A percentile compares a stretch with the other conserved stretches of the same genome.
Evolutionary conservation across 2,797 vertebrate species (phyloP).

Genomic region (Perodicticus potto): DNA sequence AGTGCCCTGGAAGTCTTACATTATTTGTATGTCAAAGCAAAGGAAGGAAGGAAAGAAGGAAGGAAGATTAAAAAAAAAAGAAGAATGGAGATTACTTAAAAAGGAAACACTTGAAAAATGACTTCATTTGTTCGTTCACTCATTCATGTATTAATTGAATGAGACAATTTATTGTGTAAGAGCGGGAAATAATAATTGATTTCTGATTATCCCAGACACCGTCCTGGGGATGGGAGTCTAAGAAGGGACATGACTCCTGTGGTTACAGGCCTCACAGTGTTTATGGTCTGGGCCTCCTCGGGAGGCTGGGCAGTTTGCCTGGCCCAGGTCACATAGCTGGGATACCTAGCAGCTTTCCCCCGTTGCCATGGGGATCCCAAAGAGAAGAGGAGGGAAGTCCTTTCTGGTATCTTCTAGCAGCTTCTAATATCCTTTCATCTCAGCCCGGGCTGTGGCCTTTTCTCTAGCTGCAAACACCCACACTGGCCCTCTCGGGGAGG

Average conservation of each 20-base stretch:
- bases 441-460: not conserved
- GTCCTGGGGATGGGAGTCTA: too few species aligned
- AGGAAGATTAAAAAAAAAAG: not conserved
- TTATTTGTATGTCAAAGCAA: not conserved
- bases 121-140: not conserved
- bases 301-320: not conserved
- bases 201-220: not conserved
- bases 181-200: not conserved
- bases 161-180: not conserved
- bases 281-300: not conserved
- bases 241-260: not conserved
- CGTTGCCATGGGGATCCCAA: constrained; percentile 66
- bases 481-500: not conserved
- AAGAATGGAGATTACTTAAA: not conserved
- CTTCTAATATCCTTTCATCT: constrained; percentile 12
- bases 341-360: not conserved
- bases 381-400: not conserved
- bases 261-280: not conserved
- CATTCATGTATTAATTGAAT: too few species aligned
- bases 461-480: not conserved
- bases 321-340: constrained; percentile 58
- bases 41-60: not conserved
- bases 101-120: not conserved
- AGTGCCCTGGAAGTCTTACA: not conserved
- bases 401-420: not conserved